Percentiles rank a stretch among this genome's conserved stretches.
Conservation (phyloP, 2,888 invertebrate genomes). For the Halictus quadricinctus region DNA sequence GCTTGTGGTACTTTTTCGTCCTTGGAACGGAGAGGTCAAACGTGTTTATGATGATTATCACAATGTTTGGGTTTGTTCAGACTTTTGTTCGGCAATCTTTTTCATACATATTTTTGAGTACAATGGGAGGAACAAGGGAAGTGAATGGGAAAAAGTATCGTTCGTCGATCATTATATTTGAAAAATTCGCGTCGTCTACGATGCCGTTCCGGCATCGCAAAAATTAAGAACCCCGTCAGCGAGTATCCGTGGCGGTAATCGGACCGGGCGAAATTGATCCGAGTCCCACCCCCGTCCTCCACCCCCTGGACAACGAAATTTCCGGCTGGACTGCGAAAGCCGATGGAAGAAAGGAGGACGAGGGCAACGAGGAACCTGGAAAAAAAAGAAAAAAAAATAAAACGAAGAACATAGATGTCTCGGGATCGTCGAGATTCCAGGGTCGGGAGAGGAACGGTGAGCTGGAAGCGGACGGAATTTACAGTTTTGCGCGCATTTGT, state of each 20-base stretch:
- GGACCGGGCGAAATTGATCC: not conserved
- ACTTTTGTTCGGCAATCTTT: too few relatives aligned
- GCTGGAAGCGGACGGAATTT: constrained; percentile 45
- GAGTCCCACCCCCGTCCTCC: not conserved
- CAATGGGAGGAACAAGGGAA: too few relatives aligned
- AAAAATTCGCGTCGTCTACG: not conserved
- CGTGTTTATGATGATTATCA: not conserved
- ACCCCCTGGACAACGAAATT: not conserved
- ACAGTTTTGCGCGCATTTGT: constrained; percentile 54
- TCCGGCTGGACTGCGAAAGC: not conserved
- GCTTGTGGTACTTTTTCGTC: not conserved
- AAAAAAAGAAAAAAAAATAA: not conserved
- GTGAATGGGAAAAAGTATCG: not conserved
- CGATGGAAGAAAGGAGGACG: not conserved
- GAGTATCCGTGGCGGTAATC: not conserved
- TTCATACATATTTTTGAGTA: too few relatives aligned
- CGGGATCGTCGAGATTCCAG: constrained; percentile 39
- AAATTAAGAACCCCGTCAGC: not conserved
- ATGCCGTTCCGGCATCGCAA: not conserved
- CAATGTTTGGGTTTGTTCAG: too few relatives aligned
- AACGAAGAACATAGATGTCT: constrained; percentile 14
- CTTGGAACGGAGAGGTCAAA: not conserved
- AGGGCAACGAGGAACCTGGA: not conserved
- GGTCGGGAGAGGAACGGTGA: constrained; percentile 8
- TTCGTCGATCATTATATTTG: not conserved